These are phyloP conservation scores for Pygoscelis antarcticus DNA, from an alignment of 2,113 vertebrate species.

Conservation along the genomic window DNA sequence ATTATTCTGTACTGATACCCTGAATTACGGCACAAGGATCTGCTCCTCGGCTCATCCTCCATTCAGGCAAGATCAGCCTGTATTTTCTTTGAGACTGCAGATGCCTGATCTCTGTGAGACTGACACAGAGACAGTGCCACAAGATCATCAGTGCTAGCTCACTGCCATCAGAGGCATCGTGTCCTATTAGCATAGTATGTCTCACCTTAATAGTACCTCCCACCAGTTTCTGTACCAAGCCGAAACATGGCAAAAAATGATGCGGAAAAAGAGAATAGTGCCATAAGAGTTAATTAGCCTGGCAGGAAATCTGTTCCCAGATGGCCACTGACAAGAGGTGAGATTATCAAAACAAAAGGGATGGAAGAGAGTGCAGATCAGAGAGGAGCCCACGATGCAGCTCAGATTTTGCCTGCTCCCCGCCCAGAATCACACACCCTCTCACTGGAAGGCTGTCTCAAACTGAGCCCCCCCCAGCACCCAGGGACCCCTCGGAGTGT, in stretches of 20 bases:
- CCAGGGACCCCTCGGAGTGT: fast-evolving
- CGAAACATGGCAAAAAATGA: neutral
- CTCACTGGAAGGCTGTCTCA: neutral
- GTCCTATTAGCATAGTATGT: neutral
- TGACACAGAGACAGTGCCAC: neutral
- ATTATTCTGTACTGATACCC: neutral
- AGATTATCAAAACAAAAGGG: conserved; percentile 3
- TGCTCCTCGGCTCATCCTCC: neutral
- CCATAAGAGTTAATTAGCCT: neutral
- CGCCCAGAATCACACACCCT: too few species aligned
- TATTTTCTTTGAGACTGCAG: neutral
- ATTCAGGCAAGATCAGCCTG: neutral
- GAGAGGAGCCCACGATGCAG: neutral
- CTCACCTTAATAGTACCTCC: neutral
- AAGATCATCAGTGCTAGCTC: neutral
- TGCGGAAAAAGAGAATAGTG: neutral
- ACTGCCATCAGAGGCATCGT: neutral
- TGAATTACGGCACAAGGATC: neutral
- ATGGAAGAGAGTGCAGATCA: neutral
- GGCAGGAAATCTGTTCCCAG: neutral
- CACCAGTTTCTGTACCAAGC: neutral
- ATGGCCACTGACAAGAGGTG: neutral
- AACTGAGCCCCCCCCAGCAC: neutral
- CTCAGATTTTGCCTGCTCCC: neutral
- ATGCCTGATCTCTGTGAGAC: neutral